phyloP scores from a whole-genome alignment of 2,113 vertebrate genomes.

The Cygnus buccinator region DNA sequence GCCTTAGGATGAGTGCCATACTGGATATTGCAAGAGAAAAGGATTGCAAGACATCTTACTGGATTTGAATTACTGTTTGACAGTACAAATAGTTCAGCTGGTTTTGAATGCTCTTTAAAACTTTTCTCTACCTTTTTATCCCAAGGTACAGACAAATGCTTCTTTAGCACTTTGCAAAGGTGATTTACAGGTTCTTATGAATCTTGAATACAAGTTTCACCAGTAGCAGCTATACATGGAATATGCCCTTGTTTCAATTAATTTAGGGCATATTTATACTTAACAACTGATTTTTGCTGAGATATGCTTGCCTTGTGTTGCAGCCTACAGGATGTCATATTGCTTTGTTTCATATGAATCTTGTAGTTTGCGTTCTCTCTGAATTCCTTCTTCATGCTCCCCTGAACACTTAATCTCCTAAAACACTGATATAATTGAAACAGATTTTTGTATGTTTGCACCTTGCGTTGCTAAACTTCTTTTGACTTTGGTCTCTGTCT shows the following conservation, averaged over 20 bases:
- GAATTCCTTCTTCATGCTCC: not conserved
- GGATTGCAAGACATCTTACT: not conserved
- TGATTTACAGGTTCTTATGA: not conserved
- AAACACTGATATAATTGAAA: not conserved
- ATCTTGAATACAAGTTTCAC: not conserved
- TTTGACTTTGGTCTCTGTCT: not conserved
- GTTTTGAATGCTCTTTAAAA: not conserved
- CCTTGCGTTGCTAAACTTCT: not conserved
- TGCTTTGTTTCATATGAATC: not conserved
- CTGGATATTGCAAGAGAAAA: not conserved
- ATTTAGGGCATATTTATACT: not conserved
- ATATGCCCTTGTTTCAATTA: not conserved
- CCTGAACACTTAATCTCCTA: not conserved
- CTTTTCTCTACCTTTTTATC: not conserved
- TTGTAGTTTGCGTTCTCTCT: not conserved
- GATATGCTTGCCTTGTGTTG: not conserved
- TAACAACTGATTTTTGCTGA: not conserved
- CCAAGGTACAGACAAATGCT: not conserved
- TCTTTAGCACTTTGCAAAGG: not conserved
- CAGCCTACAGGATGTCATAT: accelerated
- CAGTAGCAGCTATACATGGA: not conserved
- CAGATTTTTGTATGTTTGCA: not conserved
- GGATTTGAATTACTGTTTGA: not conserved
- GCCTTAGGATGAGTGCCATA: not conserved
- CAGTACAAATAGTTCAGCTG: not conserved